phyloP scores from a whole-genome alignment of 1,140 invertebrate species.

The Lepidurus packardi region DNA sequence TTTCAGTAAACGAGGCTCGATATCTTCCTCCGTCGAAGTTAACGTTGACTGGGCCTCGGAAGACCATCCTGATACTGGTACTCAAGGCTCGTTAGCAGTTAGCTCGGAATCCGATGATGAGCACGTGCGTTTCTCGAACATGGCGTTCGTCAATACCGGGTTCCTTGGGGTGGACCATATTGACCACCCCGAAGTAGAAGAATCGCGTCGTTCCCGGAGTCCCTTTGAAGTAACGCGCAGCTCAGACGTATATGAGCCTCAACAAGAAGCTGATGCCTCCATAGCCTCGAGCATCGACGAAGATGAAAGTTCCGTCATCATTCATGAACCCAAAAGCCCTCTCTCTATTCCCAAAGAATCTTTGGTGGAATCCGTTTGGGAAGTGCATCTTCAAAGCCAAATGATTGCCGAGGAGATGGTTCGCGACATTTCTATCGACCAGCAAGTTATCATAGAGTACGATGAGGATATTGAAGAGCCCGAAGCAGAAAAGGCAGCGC shows the following conservation, averaged over 20 bases:
- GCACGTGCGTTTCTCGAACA: neutral
- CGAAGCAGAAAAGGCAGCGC: slow-evolving; percentile 33
- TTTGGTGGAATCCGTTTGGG: neutral
- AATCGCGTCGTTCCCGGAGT: slow-evolving; percentile 24
- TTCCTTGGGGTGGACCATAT: slow-evolving; percentile 34
- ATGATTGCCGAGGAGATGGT: slow-evolving; percentile 38
- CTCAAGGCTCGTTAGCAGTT: slow-evolving; percentile 16
- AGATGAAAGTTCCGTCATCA: slow-evolving; percentile 11
- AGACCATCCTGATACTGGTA: slow-evolving; percentile 28
- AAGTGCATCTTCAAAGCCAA: neutral
- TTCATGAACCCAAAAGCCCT: slow-evolving; percentile 1
- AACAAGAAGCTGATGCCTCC: slow-evolving; percentile 31
- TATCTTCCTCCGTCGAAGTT: slow-evolving; percentile 29
- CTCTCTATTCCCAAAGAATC: neutral
- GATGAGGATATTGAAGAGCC: slow-evolving; percentile 41
- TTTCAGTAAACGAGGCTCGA: slow-evolving; percentile 9
- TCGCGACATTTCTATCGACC: slow-evolving; percentile 42
- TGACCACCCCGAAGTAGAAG: slow-evolving; percentile 29
- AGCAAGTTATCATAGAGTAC: slow-evolving; percentile 41
- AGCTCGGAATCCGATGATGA: slow-evolving; percentile 32
- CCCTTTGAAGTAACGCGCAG: slow-evolving; percentile 33
- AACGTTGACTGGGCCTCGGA: slow-evolving; percentile 30
- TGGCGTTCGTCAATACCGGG: slow-evolving; percentile 33
- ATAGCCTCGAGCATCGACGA: slow-evolving; percentile 23
- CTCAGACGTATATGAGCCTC: neutral